phyloP scores from a whole-genome alignment of 2,888 invertebrate genomes.

The Drosophila affinis region DNA sequence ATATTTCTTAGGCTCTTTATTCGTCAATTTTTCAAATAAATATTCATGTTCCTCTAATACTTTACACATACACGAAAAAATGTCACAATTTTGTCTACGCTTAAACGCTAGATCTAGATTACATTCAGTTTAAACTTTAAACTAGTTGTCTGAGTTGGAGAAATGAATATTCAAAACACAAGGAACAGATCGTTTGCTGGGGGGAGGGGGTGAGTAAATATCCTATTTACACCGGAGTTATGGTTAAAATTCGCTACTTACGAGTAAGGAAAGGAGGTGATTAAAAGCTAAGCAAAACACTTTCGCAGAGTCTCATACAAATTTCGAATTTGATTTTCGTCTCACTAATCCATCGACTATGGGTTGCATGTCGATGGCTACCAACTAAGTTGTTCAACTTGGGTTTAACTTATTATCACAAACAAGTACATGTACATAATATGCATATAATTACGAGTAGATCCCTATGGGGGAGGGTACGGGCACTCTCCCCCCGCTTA shows the following conservation, averaged over 20 bases:
- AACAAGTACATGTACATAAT: slow-evolving; percentile 67
- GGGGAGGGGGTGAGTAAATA: slow-evolving; percentile 10
- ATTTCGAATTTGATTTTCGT: slow-evolving; percentile 34
- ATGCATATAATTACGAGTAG: slow-evolving; percentile 55
- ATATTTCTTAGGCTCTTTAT: slow-evolving; percentile 20
- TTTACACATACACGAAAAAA: slow-evolving; percentile 22
- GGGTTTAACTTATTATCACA: slow-evolving; percentile 75
- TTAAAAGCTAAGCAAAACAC: slow-evolving; percentile 27
- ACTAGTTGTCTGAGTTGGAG: slow-evolving; percentile 28
- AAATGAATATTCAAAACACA: slow-evolving; percentile 43
- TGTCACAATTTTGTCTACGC: slow-evolving; percentile 21
- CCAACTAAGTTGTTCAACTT: slow-evolving; percentile 68
- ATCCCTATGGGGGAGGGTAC: neutral
- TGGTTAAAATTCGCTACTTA: slow-evolving; percentile 44
- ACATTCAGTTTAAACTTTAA: slow-evolving; percentile 21
- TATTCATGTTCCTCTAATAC: slow-evolving; percentile 49
- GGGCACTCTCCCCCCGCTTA: slow-evolving; percentile 35
- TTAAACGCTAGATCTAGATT: slow-evolving; percentile 17
- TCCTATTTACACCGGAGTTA: slow-evolving; percentile 34
- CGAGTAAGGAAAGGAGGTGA: slow-evolving; percentile 9
- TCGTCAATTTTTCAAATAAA: slow-evolving; percentile 40
- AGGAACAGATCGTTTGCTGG: slow-evolving; percentile 39
- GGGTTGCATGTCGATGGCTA: slow-evolving; percentile 18
- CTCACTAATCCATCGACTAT: slow-evolving; percentile 14
- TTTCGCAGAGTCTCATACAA: slow-evolving; percentile 26